These are phyloP conservation scores for Tetragonula clypearis DNA, from an alignment of 1,140 invertebrate genomes.

Conservation along the genomic window DNA sequence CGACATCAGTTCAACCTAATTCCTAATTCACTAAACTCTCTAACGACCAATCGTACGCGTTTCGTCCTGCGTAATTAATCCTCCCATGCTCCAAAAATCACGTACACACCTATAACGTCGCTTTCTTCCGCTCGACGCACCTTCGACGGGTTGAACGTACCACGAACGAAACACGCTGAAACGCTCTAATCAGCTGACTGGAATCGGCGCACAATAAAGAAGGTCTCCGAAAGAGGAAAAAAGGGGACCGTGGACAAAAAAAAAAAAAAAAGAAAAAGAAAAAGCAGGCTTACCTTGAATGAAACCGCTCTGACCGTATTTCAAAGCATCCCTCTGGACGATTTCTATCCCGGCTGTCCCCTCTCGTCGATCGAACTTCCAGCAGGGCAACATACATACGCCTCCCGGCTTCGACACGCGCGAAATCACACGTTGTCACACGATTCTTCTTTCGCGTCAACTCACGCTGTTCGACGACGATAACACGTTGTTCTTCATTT, in stretches of 20 bases:
- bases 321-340: conserved; percentile 55
- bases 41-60: background rate
- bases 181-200: conserved; percentile 17
- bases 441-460: background rate
- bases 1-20: background rate
- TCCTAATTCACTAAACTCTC: background rate
- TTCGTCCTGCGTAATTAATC: background rate
- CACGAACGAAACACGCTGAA: background rate
- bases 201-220: background rate
- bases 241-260: background rate
- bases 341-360: conserved; percentile 52
- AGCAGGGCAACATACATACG: conserved; percentile 60
- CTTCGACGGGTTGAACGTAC: background rate
- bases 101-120: no score
- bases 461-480: background rate
- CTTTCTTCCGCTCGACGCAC: background rate
- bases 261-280: background rate
- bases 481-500: background rate
- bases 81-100: background rate
- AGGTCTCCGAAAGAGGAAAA: no score
- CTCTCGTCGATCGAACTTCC: conserved; percentile 46
- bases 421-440: background rate
- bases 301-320: conserved; percentile 2
- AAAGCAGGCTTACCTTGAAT: conserved; percentile 48
- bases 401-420: conserved; percentile 37